Conservation (phyloP, 2,797 vertebrate genomes). For the Emydoidea blandingii region DNA sequence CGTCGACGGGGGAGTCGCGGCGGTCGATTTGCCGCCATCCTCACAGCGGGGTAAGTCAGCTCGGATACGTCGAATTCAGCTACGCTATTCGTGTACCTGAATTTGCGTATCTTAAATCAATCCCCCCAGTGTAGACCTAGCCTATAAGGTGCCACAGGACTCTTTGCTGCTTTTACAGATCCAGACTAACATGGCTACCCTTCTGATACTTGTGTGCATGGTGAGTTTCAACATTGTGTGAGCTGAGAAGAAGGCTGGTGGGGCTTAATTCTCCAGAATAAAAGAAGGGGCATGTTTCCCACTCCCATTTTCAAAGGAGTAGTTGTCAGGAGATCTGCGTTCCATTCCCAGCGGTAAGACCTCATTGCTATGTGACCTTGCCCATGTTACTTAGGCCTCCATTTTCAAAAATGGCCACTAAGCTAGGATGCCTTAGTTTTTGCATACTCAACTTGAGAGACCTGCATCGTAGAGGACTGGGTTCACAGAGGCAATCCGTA, state of each 20-base stretch:
- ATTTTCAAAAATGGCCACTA: not conserved
- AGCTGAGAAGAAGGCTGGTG: not conserved
- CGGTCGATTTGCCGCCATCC: too few relatives aligned
- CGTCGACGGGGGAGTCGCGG: too few relatives aligned
- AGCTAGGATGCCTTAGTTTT: accelerated
- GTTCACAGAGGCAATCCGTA: not conserved
- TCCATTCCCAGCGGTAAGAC: not conserved
- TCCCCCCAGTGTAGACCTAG: too few relatives aligned
- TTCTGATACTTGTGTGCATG: not conserved
- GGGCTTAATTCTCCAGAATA: constrained; percentile 8
- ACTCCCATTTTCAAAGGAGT: not conserved
- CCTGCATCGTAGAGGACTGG: not conserved
- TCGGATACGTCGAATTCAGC: too few relatives aligned
- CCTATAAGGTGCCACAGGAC: too few relatives aligned
- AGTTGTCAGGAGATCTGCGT: constrained; percentile 35
- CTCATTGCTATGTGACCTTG: not conserved
- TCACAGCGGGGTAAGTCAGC: too few relatives aligned
- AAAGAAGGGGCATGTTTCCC: constrained; percentile 27
- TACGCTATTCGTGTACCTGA: too few relatives aligned
- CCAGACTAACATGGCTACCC: too few relatives aligned
- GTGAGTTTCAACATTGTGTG: not conserved
- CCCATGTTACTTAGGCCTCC: not conserved
- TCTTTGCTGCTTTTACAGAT: too few relatives aligned
- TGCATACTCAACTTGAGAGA: not conserved
- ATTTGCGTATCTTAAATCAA: too few relatives aligned